phyloP scores from a whole-genome alignment of 92 coral and sea anemone species.

The Metridium senile region DNA sequence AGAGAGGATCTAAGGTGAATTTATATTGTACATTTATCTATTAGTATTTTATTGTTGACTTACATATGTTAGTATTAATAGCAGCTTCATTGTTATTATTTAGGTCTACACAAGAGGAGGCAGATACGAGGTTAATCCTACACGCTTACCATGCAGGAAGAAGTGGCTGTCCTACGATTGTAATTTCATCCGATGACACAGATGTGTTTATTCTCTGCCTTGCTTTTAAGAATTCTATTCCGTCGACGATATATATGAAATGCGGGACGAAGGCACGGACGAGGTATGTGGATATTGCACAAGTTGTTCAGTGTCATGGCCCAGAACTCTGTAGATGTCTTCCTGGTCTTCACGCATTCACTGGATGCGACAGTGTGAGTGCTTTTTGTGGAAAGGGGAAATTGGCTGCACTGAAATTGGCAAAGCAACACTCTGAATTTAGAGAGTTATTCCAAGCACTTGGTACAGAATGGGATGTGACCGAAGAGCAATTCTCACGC shows the following conservation, averaged over 20 bases:
- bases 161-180: slow-evolving; percentile 21
- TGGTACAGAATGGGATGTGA: slow-evolving; percentile 45
- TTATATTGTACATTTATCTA: slow-evolving; percentile 4
- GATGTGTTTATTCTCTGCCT: slow-evolving; percentile 47
- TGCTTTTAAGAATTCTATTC: slow-evolving; percentile 42
- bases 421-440: slow-evolving; percentile 28
- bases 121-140: slow-evolving; percentile 20
- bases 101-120: slow-evolving; percentile 27
- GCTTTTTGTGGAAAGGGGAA: slow-evolving; percentile 56
- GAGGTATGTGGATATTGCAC: slow-evolving; percentile 27
- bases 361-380: slow-evolving; percentile 58
- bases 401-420: slow-evolving; percentile 36
- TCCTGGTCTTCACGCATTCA: slow-evolving; percentile 46
- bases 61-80: not conserved
- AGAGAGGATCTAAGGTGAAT: no score
- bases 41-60: not conserved
- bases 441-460: slow-evolving; percentile 34
- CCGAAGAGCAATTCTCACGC: slow-evolving; percentile 21
- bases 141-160: slow-evolving; percentile 29
- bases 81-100: not conserved
- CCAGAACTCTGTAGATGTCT: slow-evolving; percentile 19
- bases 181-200: slow-evolving; percentile 55
- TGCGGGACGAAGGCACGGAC: slow-evolving; percentile 51
- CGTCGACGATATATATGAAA: slow-evolving; percentile 32
- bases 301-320: slow-evolving; percentile 2